Conservation (phyloP, 2,113 vertebrate genomes). For the Polypterus senegalus region DNA sequence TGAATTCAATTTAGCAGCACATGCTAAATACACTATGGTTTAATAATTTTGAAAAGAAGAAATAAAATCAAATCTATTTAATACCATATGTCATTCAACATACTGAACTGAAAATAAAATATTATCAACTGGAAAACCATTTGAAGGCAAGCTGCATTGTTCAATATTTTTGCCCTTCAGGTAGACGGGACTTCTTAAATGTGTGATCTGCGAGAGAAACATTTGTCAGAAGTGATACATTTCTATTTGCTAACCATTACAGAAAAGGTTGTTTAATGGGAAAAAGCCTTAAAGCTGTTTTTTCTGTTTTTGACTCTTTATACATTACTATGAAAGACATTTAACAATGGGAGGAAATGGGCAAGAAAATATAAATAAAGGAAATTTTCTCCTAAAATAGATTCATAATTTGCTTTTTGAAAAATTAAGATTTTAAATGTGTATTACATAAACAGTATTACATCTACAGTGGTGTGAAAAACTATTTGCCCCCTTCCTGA, state of each 20-base stretch:
- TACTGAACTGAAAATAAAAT: conserved; percentile 2
- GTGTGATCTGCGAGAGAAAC: conserved; percentile 18
- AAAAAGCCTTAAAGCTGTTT: not conserved
- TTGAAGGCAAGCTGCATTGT: conserved; percentile 6
- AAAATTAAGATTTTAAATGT: too few species aligned
- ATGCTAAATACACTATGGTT: too few species aligned
- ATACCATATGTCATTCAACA: conserved; percentile 7
- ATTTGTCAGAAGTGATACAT: not conserved
- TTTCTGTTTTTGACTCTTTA: not conserved
- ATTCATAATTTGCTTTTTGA: too few species aligned
- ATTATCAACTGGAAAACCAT: conserved; percentile 8
- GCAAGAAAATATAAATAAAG: too few species aligned
- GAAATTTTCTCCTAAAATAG: too few species aligned
- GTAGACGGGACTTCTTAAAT: conserved; percentile 12
- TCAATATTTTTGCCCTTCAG: conserved; percentile 20
- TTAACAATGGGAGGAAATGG: not conserved
- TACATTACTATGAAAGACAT: not conserved
- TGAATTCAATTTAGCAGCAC: too few species aligned
- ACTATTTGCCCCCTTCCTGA: too few species aligned
- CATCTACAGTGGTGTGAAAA: too few species aligned
- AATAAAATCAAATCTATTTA: too few species aligned
- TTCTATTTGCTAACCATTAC: conserved; percentile 2
- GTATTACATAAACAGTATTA: too few species aligned
- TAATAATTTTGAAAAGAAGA: too few species aligned
- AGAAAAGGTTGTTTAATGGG: conserved; percentile 3